phyloP scores from a whole-genome alignment of 2,888 invertebrate species.

The Eristalis pertinax region DNA sequence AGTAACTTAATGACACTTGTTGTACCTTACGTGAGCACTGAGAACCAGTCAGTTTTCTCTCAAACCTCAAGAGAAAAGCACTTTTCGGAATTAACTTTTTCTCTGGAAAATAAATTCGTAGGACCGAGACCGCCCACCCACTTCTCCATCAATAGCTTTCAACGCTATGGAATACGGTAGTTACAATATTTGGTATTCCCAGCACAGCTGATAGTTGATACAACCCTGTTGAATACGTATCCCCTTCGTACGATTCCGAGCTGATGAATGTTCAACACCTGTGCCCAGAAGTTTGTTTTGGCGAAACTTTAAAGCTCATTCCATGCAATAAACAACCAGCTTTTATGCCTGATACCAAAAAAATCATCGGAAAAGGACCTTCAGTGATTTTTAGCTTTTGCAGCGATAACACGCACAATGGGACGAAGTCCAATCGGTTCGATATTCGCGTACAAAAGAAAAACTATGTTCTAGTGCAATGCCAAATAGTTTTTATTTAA shows the following conservation, averaged over 20 bases:
- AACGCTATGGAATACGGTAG: not conserved
- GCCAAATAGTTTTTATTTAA: not conserved
- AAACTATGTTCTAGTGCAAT: slow-evolving; percentile 22
- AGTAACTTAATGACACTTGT: not conserved
- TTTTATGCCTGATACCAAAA: slow-evolving; percentile 2
- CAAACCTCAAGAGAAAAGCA: not conserved
- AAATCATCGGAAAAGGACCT: slow-evolving; percentile 12
- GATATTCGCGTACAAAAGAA: not conserved
- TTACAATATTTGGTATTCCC: not conserved
- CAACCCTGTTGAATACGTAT: not conserved
- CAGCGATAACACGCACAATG: slow-evolving; percentile 26
- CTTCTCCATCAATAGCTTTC: not conserved
- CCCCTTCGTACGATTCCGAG: not conserved
- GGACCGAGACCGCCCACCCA: not conserved
- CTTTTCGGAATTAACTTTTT: not conserved
- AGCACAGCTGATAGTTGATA: not conserved
- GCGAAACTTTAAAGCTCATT: slow-evolving; percentile 27
- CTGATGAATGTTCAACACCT: not conserved
- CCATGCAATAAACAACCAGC: not conserved
- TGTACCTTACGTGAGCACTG: not conserved
- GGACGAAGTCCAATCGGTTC: not conserved
- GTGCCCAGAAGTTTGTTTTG: not conserved
- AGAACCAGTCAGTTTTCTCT: not conserved
- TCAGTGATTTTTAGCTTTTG: slow-evolving; percentile 45
- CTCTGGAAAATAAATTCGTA: not conserved